These are phyloP conservation scores for Tangara arthus DNA, from an alignment of 2,797 vertebrate genomes.

Conservation along the genomic window DNA sequence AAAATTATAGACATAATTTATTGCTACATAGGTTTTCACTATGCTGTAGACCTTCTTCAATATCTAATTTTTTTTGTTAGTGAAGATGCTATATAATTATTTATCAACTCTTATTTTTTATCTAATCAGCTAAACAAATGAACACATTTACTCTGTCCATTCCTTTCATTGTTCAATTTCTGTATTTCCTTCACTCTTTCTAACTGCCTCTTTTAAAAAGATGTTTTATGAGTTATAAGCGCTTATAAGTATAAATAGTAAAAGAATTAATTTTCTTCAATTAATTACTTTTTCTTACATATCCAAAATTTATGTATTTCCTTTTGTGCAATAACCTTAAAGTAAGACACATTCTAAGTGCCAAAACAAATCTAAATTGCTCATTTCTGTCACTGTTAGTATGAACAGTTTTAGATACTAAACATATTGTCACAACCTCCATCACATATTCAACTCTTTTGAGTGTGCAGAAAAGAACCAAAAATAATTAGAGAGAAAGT, in stretches of 20 bases:
- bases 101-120: not conserved
- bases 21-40: not conserved
- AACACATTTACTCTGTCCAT: not conserved
- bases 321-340: not conserved
- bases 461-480: not conserved
- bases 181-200: not conserved
- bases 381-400: not conserved
- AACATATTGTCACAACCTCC: not conserved
- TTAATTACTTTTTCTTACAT: not conserved
- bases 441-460: not conserved
- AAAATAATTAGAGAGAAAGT: not conserved
- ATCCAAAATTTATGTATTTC: not conserved
- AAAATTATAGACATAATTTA: not conserved
- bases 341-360: not conserved
- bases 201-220: not conserved
- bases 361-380: not conserved
- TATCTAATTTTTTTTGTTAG: not conserved
- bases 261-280: not conserved
- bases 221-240: not conserved
- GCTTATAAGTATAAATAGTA: not conserved
- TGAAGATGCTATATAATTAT: not conserved
- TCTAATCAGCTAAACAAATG: not conserved
- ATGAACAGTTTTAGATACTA: not conserved
- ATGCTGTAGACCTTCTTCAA: not conserved
- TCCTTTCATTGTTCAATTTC: not conserved